Evolutionary conservation across 2,797 vertebrate species (phyloP).

Genomic region (Euthynnus affinis): DNA sequence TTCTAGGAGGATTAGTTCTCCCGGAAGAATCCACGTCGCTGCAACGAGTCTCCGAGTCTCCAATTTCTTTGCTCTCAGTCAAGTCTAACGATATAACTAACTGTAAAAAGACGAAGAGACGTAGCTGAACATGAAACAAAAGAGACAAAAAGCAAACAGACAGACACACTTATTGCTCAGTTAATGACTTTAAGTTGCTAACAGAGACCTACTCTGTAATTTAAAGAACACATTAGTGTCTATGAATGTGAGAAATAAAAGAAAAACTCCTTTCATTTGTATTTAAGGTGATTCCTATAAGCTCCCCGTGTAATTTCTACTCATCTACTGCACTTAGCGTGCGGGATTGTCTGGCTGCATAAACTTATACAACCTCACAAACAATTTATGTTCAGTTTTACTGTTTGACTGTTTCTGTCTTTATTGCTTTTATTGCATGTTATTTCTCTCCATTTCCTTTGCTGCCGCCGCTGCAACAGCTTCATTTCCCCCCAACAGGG

Average conservation of each 20-base stretch:
- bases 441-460: slow-evolving; percentile 39
- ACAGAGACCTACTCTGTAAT: background rate
- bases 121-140: background rate
- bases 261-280: background rate
- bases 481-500: slow-evolving; percentile 49
- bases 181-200: background rate
- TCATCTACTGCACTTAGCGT: background rate
- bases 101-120: background rate
- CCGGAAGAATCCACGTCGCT: background rate
- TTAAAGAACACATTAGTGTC: background rate
- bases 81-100: background rate
- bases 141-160: background rate
- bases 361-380: slow-evolving; percentile 30
- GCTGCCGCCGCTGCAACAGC: slow-evolving; percentile 20
- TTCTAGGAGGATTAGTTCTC: background rate
- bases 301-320: background rate
- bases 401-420: slow-evolving; percentile 40
- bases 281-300: background rate
- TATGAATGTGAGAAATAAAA: background rate
- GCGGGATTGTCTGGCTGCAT: slow-evolving; percentile 27
- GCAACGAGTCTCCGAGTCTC: background rate
- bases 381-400: slow-evolving; percentile 56
- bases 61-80: too few species aligned
- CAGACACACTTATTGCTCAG: background rate
- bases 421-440: slow-evolving; percentile 54